These are phyloP conservation scores for Cyprinodon variegatus DNA, from an alignment of 2,113 vertebrate species.

Conservation along the genomic window DNA sequence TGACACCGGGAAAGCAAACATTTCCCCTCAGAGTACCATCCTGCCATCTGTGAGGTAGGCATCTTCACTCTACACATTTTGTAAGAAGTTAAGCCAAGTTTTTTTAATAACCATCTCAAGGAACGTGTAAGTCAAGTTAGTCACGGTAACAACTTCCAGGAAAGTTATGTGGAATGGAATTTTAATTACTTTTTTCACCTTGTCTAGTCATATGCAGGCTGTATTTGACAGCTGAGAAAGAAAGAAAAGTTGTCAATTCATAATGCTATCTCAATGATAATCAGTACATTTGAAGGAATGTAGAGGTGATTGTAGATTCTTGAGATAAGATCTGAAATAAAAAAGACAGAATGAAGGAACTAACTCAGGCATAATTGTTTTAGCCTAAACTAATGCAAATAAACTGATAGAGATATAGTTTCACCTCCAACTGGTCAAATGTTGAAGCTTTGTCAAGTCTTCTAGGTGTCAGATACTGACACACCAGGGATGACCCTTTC, in stretches of 20 bases:
- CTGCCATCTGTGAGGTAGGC: conserved; percentile 38
- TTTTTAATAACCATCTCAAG: not conserved
- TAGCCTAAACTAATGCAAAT: not conserved
- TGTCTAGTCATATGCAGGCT: too few species aligned
- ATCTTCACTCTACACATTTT: not conserved
- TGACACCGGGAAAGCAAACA: conserved; percentile 31
- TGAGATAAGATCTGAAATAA: not conserved
- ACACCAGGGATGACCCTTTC: too few species aligned
- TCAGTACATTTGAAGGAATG: not conserved
- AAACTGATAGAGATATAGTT: not conserved
- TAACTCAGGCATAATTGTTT: too few species aligned
- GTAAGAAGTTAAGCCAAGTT: not conserved
- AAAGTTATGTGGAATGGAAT: not conserved
- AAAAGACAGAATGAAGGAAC: too few species aligned
- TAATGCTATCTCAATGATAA: not conserved
- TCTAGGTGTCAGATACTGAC: too few species aligned
- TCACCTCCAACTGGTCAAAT: too few species aligned
- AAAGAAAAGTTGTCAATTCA: not conserved
- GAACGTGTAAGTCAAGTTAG: not conserved
- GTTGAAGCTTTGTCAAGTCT: too few species aligned
- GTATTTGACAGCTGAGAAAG: not conserved
- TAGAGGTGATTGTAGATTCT: too few species aligned
- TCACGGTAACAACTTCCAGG: not conserved
- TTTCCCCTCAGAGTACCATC: conserved; percentile 45
- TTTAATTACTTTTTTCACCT: not conserved